phyloP scores from a whole-genome alignment of 1,140 invertebrate genomes.

The Aleiodes sp. region DNA sequence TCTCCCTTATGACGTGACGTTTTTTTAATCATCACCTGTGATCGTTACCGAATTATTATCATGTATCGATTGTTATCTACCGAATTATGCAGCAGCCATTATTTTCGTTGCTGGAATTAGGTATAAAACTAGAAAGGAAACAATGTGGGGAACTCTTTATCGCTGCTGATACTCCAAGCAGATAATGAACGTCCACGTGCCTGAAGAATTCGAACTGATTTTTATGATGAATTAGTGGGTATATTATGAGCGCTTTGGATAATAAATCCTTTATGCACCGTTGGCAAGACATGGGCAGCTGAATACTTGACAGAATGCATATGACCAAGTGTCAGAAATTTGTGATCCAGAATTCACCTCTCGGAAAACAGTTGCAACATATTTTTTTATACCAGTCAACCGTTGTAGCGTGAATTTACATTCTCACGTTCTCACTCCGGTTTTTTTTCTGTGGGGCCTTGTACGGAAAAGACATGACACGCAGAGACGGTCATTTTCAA shows the following conservation, averaged over 20 bases:
- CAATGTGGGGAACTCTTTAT: constrained; percentile 36
- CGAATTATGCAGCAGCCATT: constrained; percentile 41
- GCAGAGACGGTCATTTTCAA: constrained; percentile 37
- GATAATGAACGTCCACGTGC: constrained; percentile 44
- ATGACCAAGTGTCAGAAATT: background rate
- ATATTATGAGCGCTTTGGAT: constrained; percentile 30
- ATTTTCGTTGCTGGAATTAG: constrained; percentile 29
- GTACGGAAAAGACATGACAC: constrained; percentile 23
- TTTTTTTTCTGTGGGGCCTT: background rate
- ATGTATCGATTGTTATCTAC: constrained; percentile 35
- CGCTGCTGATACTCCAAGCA: constrained; percentile 21
- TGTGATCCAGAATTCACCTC: background rate
- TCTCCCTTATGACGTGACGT: too few relatives aligned
- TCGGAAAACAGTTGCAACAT: constrained; percentile 23
- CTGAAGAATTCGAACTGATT: constrained; percentile 51
- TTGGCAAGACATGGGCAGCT: background rate
- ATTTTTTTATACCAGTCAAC: too few relatives aligned
- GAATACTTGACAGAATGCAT: background rate
- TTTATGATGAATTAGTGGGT: constrained; percentile 40
- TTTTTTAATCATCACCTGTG: background rate
- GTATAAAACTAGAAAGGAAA: constrained; percentile 19
- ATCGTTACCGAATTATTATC: constrained; percentile 28
- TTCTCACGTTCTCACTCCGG: background rate
- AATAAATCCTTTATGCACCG: constrained; percentile 24
- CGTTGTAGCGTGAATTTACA: too few relatives aligned